phyloP scores from a whole-genome alignment of 2,113 vertebrate species.

The Menidia beryllina region DNA sequence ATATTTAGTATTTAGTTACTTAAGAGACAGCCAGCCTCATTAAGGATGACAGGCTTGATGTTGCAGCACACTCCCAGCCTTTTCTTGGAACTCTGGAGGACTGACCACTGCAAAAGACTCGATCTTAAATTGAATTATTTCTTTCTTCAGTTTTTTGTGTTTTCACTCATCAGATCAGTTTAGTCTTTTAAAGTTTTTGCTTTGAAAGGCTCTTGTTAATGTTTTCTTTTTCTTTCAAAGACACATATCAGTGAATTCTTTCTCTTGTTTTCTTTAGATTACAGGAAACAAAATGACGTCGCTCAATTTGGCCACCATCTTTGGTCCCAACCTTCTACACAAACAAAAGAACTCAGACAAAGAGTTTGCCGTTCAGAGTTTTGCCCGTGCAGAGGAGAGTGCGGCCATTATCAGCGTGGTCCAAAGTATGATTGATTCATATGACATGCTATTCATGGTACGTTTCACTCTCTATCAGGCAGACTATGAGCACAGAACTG shows the following conservation, averaged over 20 bases:
- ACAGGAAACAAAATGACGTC: slow-evolving; percentile 99
- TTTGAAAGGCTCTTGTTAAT: too few relatives aligned
- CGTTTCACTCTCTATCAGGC: slow-evolving; percentile 25
- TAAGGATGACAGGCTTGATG: not conserved
- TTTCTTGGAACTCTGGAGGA: not conserved
- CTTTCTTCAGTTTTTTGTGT: not conserved
- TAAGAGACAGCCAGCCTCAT: not conserved
- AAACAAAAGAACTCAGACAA: slow-evolving; percentile 96
- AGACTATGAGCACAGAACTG: not conserved
- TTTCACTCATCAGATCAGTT: too few relatives aligned
- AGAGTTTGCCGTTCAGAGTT: slow-evolving; percentile 94
- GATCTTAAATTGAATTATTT: not conserved
- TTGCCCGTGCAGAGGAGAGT: slow-evolving; percentile 94
- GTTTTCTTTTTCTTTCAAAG: not conserved
- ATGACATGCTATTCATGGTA: slow-evolving; percentile 92
- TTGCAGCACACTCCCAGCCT: not conserved
- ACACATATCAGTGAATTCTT: not conserved
- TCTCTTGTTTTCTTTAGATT: slow-evolving; percentile 79
- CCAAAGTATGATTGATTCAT: slow-evolving; percentile 92
- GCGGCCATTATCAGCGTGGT: slow-evolving; percentile 91
- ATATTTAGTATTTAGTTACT: too few relatives aligned
- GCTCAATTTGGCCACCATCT: slow-evolving; percentile 95
- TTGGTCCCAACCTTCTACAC: slow-evolving; percentile 95
- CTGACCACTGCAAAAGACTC: not conserved
- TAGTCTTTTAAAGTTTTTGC: too few relatives aligned